Evolutionary conservation across 2,113 vertebrate species (phyloP).

Genomic region (Heptranchias perlo): DNA sequence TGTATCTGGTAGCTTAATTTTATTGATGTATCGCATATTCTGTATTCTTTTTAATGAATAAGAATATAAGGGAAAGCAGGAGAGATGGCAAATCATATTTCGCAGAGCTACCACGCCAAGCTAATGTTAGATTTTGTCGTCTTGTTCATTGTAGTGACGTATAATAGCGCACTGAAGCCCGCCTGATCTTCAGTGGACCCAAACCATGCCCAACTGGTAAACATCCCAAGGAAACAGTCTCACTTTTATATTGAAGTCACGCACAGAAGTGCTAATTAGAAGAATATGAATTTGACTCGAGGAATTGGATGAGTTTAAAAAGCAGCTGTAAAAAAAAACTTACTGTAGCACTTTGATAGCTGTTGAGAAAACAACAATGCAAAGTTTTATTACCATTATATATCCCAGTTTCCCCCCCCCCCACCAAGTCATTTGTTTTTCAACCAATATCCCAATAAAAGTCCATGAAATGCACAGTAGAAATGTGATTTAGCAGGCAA

Average conservation of each 20-base stretch:
- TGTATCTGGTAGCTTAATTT: constrained; percentile 36
- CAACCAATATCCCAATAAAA: not conserved
- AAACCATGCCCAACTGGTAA: not conserved
- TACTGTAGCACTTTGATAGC: constrained; percentile 37
- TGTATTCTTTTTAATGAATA: constrained; percentile 14
- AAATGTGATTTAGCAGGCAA: not conserved
- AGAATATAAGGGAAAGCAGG: constrained; percentile 1
- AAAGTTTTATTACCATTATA: not conserved
- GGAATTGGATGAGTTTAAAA: constrained; percentile 15
- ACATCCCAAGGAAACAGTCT: constrained; percentile 27
- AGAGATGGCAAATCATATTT: constrained; percentile 4
- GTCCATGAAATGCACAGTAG: not conserved
- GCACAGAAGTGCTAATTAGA: constrained; percentile 21
- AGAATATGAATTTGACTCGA: not conserved
- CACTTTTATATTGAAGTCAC: not conserved
- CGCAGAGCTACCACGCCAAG: not conserved
- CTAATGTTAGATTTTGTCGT: constrained; percentile 29
- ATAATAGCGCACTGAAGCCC: not conserved
- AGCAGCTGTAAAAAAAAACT: not conserved
- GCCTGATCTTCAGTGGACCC: not conserved
- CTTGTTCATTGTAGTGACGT: constrained; percentile 11
- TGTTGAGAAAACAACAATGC: constrained; percentile 30
- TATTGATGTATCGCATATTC: not conserved
- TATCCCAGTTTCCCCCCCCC: not conserved
- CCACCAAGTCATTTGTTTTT: not conserved